A percentile compares a stretch with the other conserved stretches of the same genome.
phyloP scores from a whole-genome alignment of 2,888 invertebrate species.

The Drosophila acutilabella region DNA sequence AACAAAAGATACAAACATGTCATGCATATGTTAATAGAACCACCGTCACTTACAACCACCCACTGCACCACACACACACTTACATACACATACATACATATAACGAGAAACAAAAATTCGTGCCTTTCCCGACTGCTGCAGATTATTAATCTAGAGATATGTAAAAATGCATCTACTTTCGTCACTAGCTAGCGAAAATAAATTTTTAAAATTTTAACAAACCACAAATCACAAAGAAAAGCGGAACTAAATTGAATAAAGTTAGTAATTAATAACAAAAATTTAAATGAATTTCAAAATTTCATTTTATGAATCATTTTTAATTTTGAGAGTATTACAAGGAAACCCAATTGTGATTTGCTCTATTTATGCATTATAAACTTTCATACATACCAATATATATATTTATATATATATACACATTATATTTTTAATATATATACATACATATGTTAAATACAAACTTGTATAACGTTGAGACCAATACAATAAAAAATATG shows the following conservation, averaged over 20 bases:
- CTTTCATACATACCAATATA: conserved; percentile 35
- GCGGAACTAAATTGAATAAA: conserved; percentile 4
- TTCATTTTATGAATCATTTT: conserved; percentile 3
- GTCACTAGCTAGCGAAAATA: neutral
- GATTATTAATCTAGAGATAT: conserved; percentile 18
- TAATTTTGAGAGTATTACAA: conserved; percentile 55
- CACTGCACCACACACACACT: conserved; percentile 30
- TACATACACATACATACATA: conserved; percentile 23
- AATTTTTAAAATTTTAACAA: conserved; percentile 22
- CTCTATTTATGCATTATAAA: conserved; percentile 41
- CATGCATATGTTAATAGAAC: conserved; percentile 51
- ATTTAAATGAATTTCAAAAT: no score
- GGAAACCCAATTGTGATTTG: conserved; percentile 63
- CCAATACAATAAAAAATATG: conserved; percentile 64
- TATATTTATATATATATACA: conserved; percentile 43
- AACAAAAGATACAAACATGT: conserved; percentile 21
- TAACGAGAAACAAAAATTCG: conserved; percentile 28
- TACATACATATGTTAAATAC: conserved; percentile 74
- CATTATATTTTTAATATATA: conserved; percentile 46
- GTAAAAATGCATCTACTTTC: no score
- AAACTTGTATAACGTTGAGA: conserved; percentile 66
- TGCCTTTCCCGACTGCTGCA: conserved; percentile 57
- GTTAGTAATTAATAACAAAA: neutral
- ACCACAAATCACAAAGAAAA: conserved; percentile 16
- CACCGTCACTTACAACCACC: conserved; percentile 39